Evolutionary conservation across 1,140 invertebrate species (phyloP).

Genomic region (Tribolium castaneum): DNA sequence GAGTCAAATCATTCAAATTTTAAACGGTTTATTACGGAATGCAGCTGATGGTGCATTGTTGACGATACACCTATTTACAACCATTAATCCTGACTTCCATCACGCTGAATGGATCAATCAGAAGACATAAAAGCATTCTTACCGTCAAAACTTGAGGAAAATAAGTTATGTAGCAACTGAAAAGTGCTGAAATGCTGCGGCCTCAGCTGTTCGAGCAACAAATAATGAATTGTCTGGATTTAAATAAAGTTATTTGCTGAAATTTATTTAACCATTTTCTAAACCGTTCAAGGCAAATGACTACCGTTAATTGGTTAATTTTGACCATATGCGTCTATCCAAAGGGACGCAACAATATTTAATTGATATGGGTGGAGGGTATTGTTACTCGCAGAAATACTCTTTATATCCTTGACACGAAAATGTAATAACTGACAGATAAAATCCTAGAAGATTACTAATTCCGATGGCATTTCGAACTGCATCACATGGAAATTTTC

Average conservation of each 20-base stretch:
- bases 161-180: not conserved
- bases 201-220: not conserved
- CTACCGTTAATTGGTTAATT: conserved; percentile 1
- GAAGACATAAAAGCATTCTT: not conserved
- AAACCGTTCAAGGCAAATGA: conserved; percentile 21
- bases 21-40: conserved; percentile 1
- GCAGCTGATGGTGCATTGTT: not conserved
- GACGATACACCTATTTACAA: not conserved
- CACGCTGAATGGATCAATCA: conserved; percentile 7
- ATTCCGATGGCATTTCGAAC: conserved; percentile 13
- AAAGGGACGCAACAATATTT: not conserved
- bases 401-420: conserved; percentile 20
- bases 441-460: conserved; percentile 24
- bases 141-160: not conserved
- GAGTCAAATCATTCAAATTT: not conserved
- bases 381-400: conserved; percentile 13
- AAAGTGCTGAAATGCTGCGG: not conserved
- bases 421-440: conserved; percentile 4
- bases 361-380: conserved; percentile 15
- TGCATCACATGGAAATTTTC: conserved; percentile 17
- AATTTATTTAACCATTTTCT: conserved; percentile 14
- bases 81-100: not conserved
- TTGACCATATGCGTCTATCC: not conserved
- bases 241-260: conserved; percentile 1
- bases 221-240: not conserved